Base-by-base conservation (phyloP, 2,888 invertebrate genomes). In the Phengaris alcon region DNA sequence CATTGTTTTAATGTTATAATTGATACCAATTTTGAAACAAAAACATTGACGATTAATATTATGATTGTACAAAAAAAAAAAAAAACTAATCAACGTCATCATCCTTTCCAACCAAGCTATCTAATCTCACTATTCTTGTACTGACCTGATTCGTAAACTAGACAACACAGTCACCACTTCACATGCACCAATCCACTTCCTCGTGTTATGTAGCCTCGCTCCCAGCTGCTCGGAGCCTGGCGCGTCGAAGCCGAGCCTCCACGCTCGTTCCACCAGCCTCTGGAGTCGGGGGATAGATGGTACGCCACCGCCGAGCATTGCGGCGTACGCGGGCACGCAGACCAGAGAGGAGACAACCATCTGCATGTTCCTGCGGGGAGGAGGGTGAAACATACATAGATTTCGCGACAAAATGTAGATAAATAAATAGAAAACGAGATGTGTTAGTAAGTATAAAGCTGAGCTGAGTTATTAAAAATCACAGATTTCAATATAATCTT, bases 121-220 rank as follows among this genome's bases (percentile, higher is more conserved):
- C 22, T 35, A 35, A 35, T 35, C 35, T 35, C 35, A 35, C 35
- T 35, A 35, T 4, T 35, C 35, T 35, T 7, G n/a, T 15, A 57
- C 64, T 15, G 82, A 96, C 96, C 94, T 95, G 88, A 98, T 96
- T 88, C 96, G 95, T 76, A 97, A 94, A 80, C 96, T 97, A 0
- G 97, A 97, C 13, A 98, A 93, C 22, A 97, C 95, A 6, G 97
- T 97, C 73, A 97, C 96, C 15, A 98, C 97, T 90, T 98, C 98
- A 7, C 98, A 98, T 2, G 98, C 97, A 6, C 98, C 98, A 80
- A 98, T 98, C 98, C 98, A 98, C 86, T 98, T 98, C 78, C 97
- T 94, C 0, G 98, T 98, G 87, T 97, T 97, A 81, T 96, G 95
- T 44, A 98, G 88, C 81, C 96, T 95, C 52, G 96, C 96, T 12